These are phyloP conservation scores for Xiphydria camelus DNA, from an alignment of 2,888 invertebrate species.

Conservation along the genomic window DNA sequence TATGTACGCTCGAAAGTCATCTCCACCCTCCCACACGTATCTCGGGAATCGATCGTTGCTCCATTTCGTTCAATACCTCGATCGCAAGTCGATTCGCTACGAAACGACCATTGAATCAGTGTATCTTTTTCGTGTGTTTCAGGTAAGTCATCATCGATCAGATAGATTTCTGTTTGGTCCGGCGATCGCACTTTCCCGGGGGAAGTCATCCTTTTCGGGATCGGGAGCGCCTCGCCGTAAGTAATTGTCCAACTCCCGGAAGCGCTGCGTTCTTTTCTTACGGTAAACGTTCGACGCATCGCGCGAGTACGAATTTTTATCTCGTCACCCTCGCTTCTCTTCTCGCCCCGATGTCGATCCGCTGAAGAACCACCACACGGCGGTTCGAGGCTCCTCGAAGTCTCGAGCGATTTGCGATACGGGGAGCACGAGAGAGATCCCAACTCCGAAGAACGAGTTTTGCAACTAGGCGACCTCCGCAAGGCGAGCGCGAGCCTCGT, in stretches of 20 bases:
- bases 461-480: constrained; percentile 48
- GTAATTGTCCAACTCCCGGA: neutral
- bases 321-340: constrained; percentile 4
- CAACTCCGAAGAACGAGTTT: constrained; percentile 40
- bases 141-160: neutral
- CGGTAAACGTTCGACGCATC: too few relatives aligned
- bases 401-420: neutral
- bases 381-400: too few relatives aligned
- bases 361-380: neutral
- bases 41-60: too few relatives aligned
- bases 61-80: too few relatives aligned
- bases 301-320: neutral
- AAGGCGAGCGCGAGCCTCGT: constrained; percentile 32
- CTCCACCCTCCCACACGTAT: too few relatives aligned
- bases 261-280: neutral
- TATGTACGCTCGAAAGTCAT: too few relatives aligned
- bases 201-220: constrained; percentile 1
- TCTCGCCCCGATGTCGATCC: constrained; percentile 5
- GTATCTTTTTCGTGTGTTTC: neutral
- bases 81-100: too few relatives aligned
- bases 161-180: neutral
- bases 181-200: constrained; percentile 1
- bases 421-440: neutral
- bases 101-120: too few relatives aligned
- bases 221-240: neutral